Conservation (phyloP, 2,888 invertebrate species). For the Clepsis dumicolana region DNA sequence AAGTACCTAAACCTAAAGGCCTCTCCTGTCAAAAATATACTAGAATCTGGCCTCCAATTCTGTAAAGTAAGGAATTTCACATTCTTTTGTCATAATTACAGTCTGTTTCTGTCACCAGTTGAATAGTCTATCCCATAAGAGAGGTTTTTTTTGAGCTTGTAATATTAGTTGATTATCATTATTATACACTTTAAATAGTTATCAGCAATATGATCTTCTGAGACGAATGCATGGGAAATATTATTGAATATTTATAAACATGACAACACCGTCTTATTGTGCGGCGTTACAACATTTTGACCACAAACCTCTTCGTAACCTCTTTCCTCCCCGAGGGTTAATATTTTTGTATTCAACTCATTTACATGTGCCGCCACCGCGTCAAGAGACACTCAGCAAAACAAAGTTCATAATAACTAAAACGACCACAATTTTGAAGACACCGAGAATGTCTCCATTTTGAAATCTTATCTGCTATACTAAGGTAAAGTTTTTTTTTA, state of each 20-base stretch:
- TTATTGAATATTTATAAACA: constrained; percentile 1
- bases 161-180: no score
- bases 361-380: constrained; percentile 61
- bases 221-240: background rate
- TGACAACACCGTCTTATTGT: background rate
- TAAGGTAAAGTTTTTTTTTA: background rate
- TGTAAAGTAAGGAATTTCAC: no score
- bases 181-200: background rate
- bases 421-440: constrained; percentile 37
- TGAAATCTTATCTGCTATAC: background rate
- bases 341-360: constrained; percentile 67
- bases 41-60: no score
- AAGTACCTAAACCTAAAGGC: no score
- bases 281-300: constrained; percentile 26
- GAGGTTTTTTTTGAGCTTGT: no score
- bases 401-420: constrained; percentile 57
- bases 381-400: constrained; percentile 54
- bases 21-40: no score
- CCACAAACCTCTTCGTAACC: constrained; percentile 30
- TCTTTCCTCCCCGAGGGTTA: constrained; percentile 51
- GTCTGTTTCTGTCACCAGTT: background rate
- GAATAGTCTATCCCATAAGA: background rate
- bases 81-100: no score
- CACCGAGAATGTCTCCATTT: constrained; percentile 24
- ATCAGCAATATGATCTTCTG: background rate